Conservation (phyloP, 2,797 vertebrate species). For the Odontamblyopus rebecca region DNA sequence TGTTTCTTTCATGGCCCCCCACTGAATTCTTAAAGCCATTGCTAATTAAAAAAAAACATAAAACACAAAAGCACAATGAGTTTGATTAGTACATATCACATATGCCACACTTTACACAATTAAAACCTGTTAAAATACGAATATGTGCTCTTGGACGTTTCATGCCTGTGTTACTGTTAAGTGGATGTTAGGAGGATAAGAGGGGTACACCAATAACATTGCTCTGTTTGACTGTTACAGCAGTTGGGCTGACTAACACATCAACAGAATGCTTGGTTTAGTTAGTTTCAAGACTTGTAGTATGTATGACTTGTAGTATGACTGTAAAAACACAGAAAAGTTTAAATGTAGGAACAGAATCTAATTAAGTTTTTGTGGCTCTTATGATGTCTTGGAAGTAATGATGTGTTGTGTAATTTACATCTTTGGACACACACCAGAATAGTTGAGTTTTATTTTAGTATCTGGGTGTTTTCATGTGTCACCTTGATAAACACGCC, state of each 20-base stretch:
- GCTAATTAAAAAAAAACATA: conserved; percentile 10
- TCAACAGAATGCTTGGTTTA: too few species aligned
- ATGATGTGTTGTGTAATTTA: conserved; percentile 61
- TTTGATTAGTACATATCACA: conserved; percentile 2
- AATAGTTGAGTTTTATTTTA: conserved; percentile 66
- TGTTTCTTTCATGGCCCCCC: conserved; percentile 4
- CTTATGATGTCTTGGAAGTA: conserved; percentile 56
- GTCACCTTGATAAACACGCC: conserved; percentile 73
- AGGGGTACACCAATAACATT: conserved; percentile 20
- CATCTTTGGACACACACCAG: conserved; percentile 68
- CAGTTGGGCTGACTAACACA: too few species aligned
- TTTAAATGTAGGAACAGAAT: conserved; percentile 29
- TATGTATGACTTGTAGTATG: conserved; percentile 26
- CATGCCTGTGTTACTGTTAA: conserved; percentile 24
- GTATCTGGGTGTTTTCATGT: conserved; percentile 71
- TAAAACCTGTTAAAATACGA: conserved; percentile 12
- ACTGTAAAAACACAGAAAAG: conserved; percentile 17
- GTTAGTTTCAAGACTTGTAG: conserved; percentile 25
- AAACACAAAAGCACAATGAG: conserved; percentile 7
- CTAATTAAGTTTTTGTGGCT: conserved; percentile 50
- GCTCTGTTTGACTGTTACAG: too few species aligned
- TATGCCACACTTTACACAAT: neutral
- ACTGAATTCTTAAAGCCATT: conserved; percentile 16
- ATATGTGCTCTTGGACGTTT: conserved; percentile 15
- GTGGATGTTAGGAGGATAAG: conserved; percentile 28